Percentiles rank a stretch among this genome's conserved stretches.
Evolutionary conservation across 2,113 vertebrate genomes (phyloP).

Genomic region (Rhinolophus ferrumequinum): DNA sequence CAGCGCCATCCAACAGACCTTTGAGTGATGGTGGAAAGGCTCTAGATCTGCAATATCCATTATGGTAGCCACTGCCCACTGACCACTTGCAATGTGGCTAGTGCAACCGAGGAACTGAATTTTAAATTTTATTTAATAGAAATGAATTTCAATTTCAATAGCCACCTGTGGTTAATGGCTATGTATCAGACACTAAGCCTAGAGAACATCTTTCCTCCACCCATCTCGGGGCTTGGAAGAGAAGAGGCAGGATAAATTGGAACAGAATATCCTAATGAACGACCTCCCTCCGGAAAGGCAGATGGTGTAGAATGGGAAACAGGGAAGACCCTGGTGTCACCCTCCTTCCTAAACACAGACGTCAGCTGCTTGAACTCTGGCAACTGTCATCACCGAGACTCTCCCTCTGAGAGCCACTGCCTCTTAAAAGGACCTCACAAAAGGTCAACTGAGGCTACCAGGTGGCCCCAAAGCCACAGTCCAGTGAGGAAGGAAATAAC

Average conservation of each 20-base stretch:
- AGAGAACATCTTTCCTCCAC: conserved; percentile 21
- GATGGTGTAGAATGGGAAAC: conserved; percentile 60
- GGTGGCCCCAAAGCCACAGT: conserved; percentile 61
- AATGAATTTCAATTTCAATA: background rate
- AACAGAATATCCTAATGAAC: background rate
- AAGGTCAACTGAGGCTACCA: conserved; percentile 75
- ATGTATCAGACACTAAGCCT: background rate
- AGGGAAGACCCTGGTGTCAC: conserved; percentile 56
- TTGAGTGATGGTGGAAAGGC: background rate
- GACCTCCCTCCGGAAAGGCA: conserved; percentile 63
- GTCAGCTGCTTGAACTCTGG: conserved; percentile 65
- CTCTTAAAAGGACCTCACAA: conserved; percentile 51
- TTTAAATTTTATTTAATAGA: conserved; percentile 10
- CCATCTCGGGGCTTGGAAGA: conserved; percentile 13
- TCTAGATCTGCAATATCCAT: background rate
- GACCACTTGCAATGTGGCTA: background rate
- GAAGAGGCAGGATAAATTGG: background rate
- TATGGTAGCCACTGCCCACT: background rate
- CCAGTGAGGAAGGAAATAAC: conserved; percentile 72
- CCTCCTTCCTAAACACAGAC: conserved; percentile 69
- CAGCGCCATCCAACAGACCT: background rate
- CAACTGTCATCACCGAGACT: background rate
- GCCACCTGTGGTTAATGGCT: background rate
- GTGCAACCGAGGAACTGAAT: background rate
- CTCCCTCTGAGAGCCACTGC: background rate